Percentiles rank a stretch among this genome's conserved stretches.
phyloP scores from a whole-genome alignment of 2,888 invertebrate genomes.

The Chymomyza caudatula region DNA sequence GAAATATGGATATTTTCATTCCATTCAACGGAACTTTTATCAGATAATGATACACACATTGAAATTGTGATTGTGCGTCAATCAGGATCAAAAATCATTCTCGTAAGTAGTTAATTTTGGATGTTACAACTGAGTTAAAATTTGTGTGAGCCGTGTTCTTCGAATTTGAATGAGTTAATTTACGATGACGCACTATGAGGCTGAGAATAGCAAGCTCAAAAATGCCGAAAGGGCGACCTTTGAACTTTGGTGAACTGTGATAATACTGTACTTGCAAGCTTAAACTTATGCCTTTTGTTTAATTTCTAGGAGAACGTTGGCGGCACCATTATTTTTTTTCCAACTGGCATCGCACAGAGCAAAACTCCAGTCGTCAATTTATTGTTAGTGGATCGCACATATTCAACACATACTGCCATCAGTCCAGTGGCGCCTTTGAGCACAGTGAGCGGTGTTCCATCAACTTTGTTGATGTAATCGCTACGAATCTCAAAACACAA shows the following conservation, averaged over 20 bases:
- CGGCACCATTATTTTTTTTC: conserved; percentile 96
- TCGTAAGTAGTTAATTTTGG: too few relatives aligned
- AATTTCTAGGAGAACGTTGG: conserved; percentile 90
- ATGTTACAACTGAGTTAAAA: too few relatives aligned
- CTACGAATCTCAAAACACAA: conserved; percentile 77
- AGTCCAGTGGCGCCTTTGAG: conserved; percentile 57
- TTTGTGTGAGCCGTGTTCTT: too few relatives aligned
- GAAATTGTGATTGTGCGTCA: too few relatives aligned
- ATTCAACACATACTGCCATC: conserved; percentile 64
- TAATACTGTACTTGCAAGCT: background rate
- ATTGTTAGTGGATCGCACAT: conserved; percentile 62
- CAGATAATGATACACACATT: too few relatives aligned
- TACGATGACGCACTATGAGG: too few relatives aligned
- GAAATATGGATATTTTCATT: too few relatives aligned
- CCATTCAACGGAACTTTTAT: too few relatives aligned
- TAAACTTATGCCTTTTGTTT: background rate
- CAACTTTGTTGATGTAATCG: conserved; percentile 74
- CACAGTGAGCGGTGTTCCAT: conserved; percentile 56
- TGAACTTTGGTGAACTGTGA: conserved; percentile 65
- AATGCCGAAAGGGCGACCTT: too few relatives aligned
- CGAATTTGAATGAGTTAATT: too few relatives aligned
- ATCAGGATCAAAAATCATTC: too few relatives aligned
- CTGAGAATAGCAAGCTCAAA: too few relatives aligned
- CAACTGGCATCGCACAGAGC: conserved; percentile 80
- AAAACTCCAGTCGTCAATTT: conserved; percentile 73